Conservation (phyloP, 2,888 invertebrate genomes). For the Catocala fraxini region DNA sequence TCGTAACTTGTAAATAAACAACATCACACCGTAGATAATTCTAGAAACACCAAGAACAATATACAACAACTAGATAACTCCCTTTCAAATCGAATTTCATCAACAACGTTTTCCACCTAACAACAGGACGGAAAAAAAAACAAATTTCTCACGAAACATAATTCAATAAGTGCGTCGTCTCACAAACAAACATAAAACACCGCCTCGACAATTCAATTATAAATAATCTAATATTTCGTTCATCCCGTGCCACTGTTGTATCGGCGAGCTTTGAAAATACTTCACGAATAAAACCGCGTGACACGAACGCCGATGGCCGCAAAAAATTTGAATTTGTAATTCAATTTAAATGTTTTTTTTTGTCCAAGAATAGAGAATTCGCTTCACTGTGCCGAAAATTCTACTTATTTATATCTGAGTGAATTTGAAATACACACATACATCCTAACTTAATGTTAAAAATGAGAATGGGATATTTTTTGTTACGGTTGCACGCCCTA, state of each 20-base stretch:
- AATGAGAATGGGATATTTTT: too few species aligned
- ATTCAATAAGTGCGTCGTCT: constrained; percentile 43
- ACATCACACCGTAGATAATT: neutral
- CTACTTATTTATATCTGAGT: neutral
- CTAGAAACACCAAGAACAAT: neutral
- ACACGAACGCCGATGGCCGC: constrained; percentile 3
- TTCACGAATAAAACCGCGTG: constrained; percentile 1
- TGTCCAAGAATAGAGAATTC: neutral
- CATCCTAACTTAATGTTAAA: too few species aligned
- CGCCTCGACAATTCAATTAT: constrained; percentile 53
- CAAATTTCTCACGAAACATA: constrained; percentile 39
- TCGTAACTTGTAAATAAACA: too few species aligned
- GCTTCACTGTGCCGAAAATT: neutral
- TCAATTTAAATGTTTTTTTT: constrained; percentile 9
- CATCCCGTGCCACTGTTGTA: constrained; percentile 32
- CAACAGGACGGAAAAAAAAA: constrained; percentile 28
- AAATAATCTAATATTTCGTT: constrained; percentile 55
- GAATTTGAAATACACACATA: too few species aligned
- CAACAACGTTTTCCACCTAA: constrained; percentile 19
- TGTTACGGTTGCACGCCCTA: too few species aligned
- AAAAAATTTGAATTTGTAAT: constrained; percentile 11
- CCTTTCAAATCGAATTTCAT: constrained; percentile 9
- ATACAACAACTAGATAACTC: constrained; percentile 2
- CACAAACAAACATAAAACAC: constrained; percentile 49
- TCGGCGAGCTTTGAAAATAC: constrained; percentile 17